These are phyloP conservation scores for Aelia acuminata DNA, from an alignment of 2,888 invertebrate species.

Conservation along the genomic window DNA sequence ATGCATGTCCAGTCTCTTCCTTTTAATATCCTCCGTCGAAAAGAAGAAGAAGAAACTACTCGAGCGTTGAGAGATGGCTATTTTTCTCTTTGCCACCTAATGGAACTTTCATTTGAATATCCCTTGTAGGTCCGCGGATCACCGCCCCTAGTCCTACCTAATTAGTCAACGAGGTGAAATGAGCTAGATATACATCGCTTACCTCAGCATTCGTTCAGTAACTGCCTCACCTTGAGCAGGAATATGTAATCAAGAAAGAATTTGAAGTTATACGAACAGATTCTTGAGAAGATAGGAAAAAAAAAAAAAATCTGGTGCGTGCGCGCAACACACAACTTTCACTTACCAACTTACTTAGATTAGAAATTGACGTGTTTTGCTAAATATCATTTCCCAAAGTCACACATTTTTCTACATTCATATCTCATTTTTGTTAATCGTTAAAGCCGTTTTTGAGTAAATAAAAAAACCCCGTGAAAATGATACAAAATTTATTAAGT, in stretches of 20 bases:
- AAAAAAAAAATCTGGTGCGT: too few relatives aligned
- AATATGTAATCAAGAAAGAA: neutral
- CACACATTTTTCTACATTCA: too few relatives aligned
- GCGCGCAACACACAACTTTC: too few relatives aligned
- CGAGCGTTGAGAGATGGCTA: neutral
- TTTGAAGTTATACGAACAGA: too few relatives aligned
- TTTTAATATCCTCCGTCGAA: neutral
- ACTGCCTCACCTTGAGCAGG: neutral
- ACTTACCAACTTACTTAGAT: too few relatives aligned
- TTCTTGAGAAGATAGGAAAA: too few relatives aligned
- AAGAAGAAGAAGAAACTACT: neutral
- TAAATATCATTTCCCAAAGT: too few relatives aligned
- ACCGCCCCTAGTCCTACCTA: neutral
- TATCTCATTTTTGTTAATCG: too few relatives aligned
- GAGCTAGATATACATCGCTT: neutral
- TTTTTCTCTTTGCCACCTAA: conserved; percentile 7
- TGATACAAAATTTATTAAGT: too few relatives aligned
- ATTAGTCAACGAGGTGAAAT: neutral
- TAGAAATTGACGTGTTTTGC: too few relatives aligned
- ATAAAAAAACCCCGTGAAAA: too few relatives aligned
- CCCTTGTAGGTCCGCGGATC: neutral
- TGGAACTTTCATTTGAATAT: conserved; percentile 11
- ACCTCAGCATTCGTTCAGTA: neutral
- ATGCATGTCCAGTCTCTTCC: neutral
- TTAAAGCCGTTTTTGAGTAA: too few relatives aligned